Evolutionary conservation across 2,888 invertebrate genomes (phyloP).

Genomic region (Rhagophthalmus giganteus): DNA sequence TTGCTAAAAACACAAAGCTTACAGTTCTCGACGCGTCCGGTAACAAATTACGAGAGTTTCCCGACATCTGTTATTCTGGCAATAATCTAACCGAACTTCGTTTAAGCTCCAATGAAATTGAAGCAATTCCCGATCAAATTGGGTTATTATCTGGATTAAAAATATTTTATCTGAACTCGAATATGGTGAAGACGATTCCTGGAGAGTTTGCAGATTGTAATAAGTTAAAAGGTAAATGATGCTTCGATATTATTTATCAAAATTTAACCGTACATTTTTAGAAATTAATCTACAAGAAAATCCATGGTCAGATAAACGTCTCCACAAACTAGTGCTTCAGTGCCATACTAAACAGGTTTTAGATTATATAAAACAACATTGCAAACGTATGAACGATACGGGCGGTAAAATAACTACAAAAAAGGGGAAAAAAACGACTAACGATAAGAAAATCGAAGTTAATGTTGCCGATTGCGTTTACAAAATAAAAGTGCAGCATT

Average conservation of each 20-base stretch:
- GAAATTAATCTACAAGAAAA: conserved; percentile 76
- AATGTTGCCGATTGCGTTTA: conserved; percentile 43
- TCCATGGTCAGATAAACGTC: conserved; percentile 70
- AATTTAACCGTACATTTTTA: conserved; percentile 52
- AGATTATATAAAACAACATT: conserved; percentile 74
- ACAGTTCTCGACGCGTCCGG: conserved; percentile 67
- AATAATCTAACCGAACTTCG: conserved; percentile 68
- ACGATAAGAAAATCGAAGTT: conserved; percentile 49
- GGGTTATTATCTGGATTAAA: conserved; percentile 64
- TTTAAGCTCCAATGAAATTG: conserved; percentile 68
- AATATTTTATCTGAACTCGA: conserved; percentile 70
- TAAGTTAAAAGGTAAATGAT: conserved; percentile 68
- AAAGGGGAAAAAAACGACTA: conserved; percentile 46
- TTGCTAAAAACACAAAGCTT: conserved; percentile 61
- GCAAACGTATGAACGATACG: conserved; percentile 51
- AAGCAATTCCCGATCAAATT: conserved; percentile 63
- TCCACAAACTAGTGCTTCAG: conserved; percentile 75
- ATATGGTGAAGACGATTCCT: conserved; percentile 68
- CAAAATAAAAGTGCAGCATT: conserved; percentile 46
- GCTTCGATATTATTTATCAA: conserved; percentile 14
- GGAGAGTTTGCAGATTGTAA: conserved; percentile 68
- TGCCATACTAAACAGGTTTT: conserved; percentile 74
- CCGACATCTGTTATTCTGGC: conserved; percentile 56
- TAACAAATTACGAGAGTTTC: conserved; percentile 62
- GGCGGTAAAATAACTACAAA: conserved; percentile 31